phyloP scores from a whole-genome alignment of 1,140 invertebrate genomes.

The Zaprionus taronus region DNA sequence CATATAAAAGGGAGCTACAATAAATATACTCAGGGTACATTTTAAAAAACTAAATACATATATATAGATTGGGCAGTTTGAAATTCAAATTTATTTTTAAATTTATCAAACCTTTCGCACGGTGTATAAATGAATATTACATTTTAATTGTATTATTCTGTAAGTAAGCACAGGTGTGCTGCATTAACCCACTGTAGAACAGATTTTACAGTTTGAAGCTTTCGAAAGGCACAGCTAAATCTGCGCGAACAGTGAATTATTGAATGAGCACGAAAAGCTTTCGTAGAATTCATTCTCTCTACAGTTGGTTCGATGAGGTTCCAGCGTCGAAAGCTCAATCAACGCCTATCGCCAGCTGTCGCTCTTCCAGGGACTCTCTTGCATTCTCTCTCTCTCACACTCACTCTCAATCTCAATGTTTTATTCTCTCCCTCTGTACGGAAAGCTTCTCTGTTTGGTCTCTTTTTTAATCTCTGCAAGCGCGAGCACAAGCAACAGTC shows the following conservation, averaged over 20 bases:
- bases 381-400: background rate
- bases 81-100: too few relatives aligned
- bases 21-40: background rate
- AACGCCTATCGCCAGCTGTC: background rate
- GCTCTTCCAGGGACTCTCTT: background rate
- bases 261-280: background rate
- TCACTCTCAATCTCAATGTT: background rate
- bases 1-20: background rate
- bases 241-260: background rate
- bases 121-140: background rate
- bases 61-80: too few relatives aligned
- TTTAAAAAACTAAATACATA: background rate
- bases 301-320: background rate
- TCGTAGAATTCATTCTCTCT: background rate
- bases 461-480: background rate
- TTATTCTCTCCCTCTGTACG: background rate
- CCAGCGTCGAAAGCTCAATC: background rate
- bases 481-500: conserved; percentile 28
- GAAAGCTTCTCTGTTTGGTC: background rate
- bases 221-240: background rate
- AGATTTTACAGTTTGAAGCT: background rate
- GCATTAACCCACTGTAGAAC: background rate
- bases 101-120: background rate
- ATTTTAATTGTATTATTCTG: background rate
- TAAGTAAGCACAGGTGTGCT: background rate